These are phyloP conservation scores for Charanyca ferruginea DNA, from an alignment of 2,888 invertebrate species.

Conservation along the genomic window DNA sequence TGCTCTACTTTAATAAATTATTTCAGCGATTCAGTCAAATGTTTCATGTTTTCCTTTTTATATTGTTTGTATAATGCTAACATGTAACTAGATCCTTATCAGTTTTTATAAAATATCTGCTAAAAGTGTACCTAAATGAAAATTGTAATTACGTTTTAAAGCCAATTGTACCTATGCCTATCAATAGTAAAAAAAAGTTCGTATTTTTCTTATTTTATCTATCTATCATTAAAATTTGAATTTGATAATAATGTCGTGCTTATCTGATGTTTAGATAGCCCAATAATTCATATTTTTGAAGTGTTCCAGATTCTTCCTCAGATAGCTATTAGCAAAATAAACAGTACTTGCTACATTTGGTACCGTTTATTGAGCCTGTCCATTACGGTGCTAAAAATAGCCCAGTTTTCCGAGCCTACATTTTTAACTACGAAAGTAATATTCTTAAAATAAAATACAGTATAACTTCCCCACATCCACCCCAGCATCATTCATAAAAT, in stretches of 20 bases:
- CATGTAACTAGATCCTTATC: neutral
- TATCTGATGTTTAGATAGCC: neutral
- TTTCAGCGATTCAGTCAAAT: slow-evolving; percentile 81
- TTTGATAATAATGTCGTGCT: neutral
- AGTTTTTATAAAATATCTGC: neutral
- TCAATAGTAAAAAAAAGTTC: too few species aligned
- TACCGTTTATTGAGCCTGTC: slow-evolving; percentile 4
- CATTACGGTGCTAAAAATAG: slow-evolving; percentile 8
- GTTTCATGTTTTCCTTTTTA: slow-evolving; percentile 77
- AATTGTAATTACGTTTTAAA: too few species aligned
- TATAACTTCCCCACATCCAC: slow-evolving; percentile 73
- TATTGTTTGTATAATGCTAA: slow-evolving; percentile 27
- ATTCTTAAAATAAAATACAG: slow-evolving; percentile 76
- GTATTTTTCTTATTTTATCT: neutral
- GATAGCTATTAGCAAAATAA: slow-evolving; percentile 15
- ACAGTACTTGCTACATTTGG: neutral
- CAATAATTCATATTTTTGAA: neutral
- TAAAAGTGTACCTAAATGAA: too few species aligned
- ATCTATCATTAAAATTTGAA: neutral
- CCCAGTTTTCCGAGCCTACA: slow-evolving; percentile 9
- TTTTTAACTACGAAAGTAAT: slow-evolving; percentile 45
- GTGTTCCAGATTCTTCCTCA: neutral
- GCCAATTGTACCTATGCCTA: too few species aligned
- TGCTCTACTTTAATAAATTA: slow-evolving; percentile 85
- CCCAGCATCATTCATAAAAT: slow-evolving; percentile 88